Base-by-base conservation (phyloP, 2,113 vertebrate genomes). In the Turnix velox region DNA sequence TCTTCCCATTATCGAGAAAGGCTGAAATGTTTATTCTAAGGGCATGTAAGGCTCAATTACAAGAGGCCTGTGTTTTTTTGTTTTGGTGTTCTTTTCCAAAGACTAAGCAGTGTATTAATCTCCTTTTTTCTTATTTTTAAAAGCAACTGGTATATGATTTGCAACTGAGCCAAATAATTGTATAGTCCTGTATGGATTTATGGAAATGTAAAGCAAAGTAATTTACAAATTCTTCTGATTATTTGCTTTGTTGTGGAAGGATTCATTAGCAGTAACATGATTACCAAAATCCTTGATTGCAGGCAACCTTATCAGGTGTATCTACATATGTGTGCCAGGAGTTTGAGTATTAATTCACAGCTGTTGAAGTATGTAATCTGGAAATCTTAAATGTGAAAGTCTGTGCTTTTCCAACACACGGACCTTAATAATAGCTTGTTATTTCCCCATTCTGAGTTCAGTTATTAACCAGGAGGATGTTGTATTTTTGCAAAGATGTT, bases 401-500 rank as follows among this genome's bases (percentile, higher is more conserved):
- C 30, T 7, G 96, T 92, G 6, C 27, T 83, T 95, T 95, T 88
- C 35, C 24, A 68, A 27, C 63, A 62, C 65, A 69, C 3, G 7
- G 18, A 51, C 12, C 39, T 94, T 86, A 77, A n/a, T 87, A 37
- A 14, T 77, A 57, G 43, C 49, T 90, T 94, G 45, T 61, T 43
- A 52, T 51, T 88, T 42, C 71, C 12, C 58, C 16, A 4, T 72
- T 71, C 33, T 82, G 3, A n/a, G 4, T 82, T 82, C 35, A 62
- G 33, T 84, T 94, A 85, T 76, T 96, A 93, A 96, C 90, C 51
- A 90, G 77, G 43, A 59, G 42, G 31, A 10, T 73, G 57, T 71
- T 51, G 73, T 91, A 12, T 87, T 92, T 49, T 90, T 93, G 33
- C 95, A 66, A 96, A 98, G 97, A 95, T 78, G 39, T 94, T 93